Percentiles rank a stretch among this genome's conserved stretches.
Evolutionary conservation across 2,888 invertebrate species (phyloP).

Genomic region (Erebia palarica): DNA sequence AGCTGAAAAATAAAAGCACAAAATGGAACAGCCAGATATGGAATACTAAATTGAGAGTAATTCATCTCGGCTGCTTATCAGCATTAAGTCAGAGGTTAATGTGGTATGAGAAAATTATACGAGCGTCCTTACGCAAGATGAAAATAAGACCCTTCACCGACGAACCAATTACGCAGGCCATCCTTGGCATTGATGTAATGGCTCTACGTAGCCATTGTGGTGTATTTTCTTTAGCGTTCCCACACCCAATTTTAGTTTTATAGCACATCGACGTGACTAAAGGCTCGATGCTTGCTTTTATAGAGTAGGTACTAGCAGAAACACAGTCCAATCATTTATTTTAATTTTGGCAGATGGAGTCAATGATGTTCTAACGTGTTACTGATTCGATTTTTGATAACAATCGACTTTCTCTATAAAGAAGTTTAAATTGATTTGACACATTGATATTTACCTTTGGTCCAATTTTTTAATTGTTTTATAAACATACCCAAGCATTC

Average conservation of each 20-base stretch:
- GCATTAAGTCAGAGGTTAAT: constrained; percentile 19
- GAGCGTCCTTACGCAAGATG: constrained; percentile 17
- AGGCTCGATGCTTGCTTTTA: not conserved
- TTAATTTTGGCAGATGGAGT: no score
- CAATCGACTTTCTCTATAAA: no score
- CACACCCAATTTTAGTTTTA: constrained; percentile 1
- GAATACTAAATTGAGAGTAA: constrained; percentile 25
- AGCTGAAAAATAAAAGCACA: constrained; percentile 2
- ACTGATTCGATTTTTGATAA: no score
- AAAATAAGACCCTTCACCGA: constrained; percentile 20
- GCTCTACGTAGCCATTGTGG: constrained; percentile 22
- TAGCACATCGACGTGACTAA: not conserved
- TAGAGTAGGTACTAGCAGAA: not conserved
- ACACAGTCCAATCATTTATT: no score
- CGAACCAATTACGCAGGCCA: constrained; percentile 32
- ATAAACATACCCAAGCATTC: no score
- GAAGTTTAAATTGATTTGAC: no score
- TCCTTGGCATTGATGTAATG: constrained; percentile 26
- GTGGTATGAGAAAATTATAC: constrained; percentile 26
- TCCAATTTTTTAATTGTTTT: no score
- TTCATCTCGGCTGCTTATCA: constrained; percentile 22
- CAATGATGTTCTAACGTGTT: no score
- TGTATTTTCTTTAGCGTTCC: constrained; percentile 2
- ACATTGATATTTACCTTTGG: no score
- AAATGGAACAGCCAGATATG: not conserved